Base-by-base conservation (phyloP, 2,888 invertebrate species). In the Ophion obscuratus region DNA sequence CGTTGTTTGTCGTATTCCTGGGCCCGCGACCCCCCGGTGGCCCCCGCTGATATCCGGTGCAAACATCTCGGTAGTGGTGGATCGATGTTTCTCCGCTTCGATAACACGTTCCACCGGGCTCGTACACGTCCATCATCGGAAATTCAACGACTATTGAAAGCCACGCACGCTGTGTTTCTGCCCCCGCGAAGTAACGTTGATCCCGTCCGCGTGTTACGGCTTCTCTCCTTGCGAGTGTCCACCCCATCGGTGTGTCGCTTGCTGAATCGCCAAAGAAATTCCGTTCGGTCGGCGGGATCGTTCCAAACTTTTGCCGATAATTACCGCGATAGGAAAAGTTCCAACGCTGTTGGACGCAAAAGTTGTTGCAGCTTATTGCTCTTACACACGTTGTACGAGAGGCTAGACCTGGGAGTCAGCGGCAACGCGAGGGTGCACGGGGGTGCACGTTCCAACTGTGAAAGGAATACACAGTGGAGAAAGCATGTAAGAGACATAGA, bases 251-350 rank as follows among this genome's bases (percentile, higher is more conserved):
- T 20, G 17, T 61, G 44, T n/a, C 20, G 10, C 71, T 47, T 24
- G 67, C 71, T 80, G 79, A 71, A 73, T 68, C 79, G 73, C 73
- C 80, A 74, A 78, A 81, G 73, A 76, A 78, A 81, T 80, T 81
- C 62, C 64, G 57, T 76, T 57, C 44, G 71, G 59, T 47, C 74
- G 59, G 73, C 40, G 59, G 27, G 66, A 79, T 40, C 80, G 75
- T 24, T 66, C 47, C 44, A 87, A 88, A 88, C 59, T 88, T 88
- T 85, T 57, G 71, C 87, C 85, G 85, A 88, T 88, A 88, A 88
- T 88, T 88, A 88, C 87, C 87, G 73, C 87, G 86, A 88, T 86
- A 88, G 87, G 88, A 87, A 88, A 88, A 88, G 75, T 88, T 88
- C 74, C 61, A 75, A 67, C 68, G 53, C 66, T 14, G 64, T 74